Evolutionary conservation across 2,888 invertebrate genomes (phyloP).

Genomic region (Latrodectus elegans): DNA sequence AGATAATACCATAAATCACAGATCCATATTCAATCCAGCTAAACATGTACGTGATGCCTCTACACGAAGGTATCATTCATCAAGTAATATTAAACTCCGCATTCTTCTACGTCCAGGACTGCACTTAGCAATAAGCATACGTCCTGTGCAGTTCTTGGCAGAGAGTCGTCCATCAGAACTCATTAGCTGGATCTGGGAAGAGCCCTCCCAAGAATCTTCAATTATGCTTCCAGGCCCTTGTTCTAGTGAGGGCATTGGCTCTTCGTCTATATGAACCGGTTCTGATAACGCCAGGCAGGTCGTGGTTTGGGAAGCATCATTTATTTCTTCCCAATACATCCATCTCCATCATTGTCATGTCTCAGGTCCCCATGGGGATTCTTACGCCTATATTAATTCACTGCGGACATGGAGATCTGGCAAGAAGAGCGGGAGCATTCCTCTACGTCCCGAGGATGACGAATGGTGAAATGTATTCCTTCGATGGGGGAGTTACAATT

Average conservation of each 20-base stretch:
- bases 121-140: neutral
- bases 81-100: neutral
- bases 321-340: conserved; percentile 18
- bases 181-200: neutral
- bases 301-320: neutral
- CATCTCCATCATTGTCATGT: conserved; percentile 31
- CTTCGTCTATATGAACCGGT: neutral
- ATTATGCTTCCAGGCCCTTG: neutral
- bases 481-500: no score
- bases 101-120: neutral
- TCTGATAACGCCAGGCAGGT: neutral
- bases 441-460: neutral
- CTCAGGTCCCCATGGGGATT: conserved; percentile 15
- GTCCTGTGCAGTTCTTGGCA: neutral
- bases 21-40: no score
- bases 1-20: no score
- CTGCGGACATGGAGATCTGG: conserved; percentile 1
- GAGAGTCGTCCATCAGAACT: neutral
- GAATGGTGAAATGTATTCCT: neutral
- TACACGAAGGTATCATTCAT: neutral
- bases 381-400: conserved; percentile 31
- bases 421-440: neutral
- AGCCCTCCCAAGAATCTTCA: neutral
- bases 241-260: neutral
- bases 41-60: no score